Evolutionary conservation across 2,797 vertebrate species (phyloP).

Genomic region (Lutjanus campechanus): DNA sequence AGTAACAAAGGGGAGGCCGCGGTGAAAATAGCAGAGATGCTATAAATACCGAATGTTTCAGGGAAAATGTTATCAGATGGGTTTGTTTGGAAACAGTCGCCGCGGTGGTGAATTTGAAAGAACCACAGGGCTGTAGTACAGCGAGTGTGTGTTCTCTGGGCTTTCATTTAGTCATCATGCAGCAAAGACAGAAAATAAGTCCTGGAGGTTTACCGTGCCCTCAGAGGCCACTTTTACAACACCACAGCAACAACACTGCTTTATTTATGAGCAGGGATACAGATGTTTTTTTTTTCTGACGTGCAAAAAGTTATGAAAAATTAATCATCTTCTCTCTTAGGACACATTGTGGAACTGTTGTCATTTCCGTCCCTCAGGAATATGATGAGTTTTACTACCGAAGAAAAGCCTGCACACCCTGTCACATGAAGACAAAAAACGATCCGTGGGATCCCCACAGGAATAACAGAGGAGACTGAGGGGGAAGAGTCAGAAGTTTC

Average conservation of each 20-base stretch:
- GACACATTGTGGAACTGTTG: conserved; percentile 22
- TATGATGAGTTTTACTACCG: background rate
- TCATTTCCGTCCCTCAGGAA: conserved; percentile 22
- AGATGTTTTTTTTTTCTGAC: conserved; percentile 19
- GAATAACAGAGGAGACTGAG: background rate
- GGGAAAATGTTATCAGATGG: conserved; percentile 70
- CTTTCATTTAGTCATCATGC: conserved; percentile 41
- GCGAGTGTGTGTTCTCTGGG: conserved; percentile 6
- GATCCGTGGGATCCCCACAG: background rate
- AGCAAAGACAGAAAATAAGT: conserved; percentile 37
- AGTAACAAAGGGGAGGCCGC: conserved; percentile 43
- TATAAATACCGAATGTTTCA: conserved; percentile 72
- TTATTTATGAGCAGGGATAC: conserved; percentile 23
- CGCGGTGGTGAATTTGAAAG: background rate
- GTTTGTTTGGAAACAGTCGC: conserved; percentile 52
- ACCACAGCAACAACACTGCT: conserved; percentile 25
- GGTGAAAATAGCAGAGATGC: conserved; percentile 44
- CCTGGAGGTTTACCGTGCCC: conserved; percentile 41
- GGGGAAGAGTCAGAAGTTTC: background rate
- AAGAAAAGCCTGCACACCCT: conserved; percentile 11
- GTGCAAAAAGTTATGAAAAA: conserved; percentile 37
- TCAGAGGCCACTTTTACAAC: conserved; percentile 37
- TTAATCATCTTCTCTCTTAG: conserved; percentile 24
- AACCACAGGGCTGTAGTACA: conserved; percentile 9
- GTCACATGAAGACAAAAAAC: conserved; percentile 23